These are phyloP conservation scores for Marronus borbonicus DNA, from an alignment of 2,888 invertebrate genomes.

Conservation along the genomic window DNA sequence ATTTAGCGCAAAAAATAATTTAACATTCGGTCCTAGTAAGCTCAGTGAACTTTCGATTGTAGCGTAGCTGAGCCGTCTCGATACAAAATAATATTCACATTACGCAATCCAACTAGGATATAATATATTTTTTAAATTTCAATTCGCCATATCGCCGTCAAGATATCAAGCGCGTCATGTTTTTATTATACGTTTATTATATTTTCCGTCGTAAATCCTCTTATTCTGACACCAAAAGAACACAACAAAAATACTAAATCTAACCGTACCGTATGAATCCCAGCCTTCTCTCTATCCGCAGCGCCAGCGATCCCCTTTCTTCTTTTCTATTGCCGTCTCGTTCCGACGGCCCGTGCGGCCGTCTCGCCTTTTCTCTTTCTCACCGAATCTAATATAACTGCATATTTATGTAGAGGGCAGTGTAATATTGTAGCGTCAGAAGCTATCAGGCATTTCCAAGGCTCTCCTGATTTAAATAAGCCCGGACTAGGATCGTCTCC, in stretches of 20 bases:
- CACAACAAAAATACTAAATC: constrained; percentile 49
- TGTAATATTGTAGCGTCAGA: constrained; percentile 69
- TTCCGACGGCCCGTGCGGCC: not conserved
- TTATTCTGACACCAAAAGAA: constrained; percentile 44
- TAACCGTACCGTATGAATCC: constrained; percentile 49
- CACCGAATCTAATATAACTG: constrained; percentile 55
- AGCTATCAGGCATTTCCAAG: constrained; percentile 70
- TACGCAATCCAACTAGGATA: not conserved
- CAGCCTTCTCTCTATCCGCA: constrained; percentile 1
- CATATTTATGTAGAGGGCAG: constrained; percentile 67
- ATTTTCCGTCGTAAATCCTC: constrained; percentile 37
- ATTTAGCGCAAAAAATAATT: no score
- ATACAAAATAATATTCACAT: constrained; percentile 9
- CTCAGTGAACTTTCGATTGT: no score
- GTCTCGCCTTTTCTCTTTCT: constrained; percentile 23
- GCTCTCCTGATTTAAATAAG: constrained; percentile 70
- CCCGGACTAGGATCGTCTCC: constrained; percentile 67
- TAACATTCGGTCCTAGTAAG: no score
- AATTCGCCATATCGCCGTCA: not conserved
- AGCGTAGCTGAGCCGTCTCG: no score
- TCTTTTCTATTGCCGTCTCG: not conserved
- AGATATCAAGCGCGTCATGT: constrained; percentile 40
- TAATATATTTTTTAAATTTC: constrained; percentile 35
- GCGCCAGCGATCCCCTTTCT: not conserved
- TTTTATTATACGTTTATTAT: constrained; percentile 44